These are phyloP conservation scores for Calameuta filiformis DNA, from an alignment of 2,888 invertebrate genomes.

Conservation along the genomic window DNA sequence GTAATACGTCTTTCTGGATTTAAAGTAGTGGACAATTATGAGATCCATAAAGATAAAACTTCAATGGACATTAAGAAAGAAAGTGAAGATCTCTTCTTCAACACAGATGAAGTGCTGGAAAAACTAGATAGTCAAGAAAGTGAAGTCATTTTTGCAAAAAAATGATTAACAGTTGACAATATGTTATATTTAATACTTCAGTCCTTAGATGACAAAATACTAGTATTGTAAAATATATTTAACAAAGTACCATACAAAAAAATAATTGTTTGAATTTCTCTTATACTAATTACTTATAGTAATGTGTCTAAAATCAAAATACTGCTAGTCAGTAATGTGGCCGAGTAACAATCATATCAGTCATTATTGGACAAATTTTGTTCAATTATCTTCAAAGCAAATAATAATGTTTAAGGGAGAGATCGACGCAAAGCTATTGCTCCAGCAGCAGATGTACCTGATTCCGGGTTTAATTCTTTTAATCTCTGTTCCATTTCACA, in stretches of 20 bases:
- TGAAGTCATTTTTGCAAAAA: constrained; percentile 15
- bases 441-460: constrained; percentile 42
- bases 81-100: constrained; percentile 13
- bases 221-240: constrained; percentile 24
- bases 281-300: constrained; percentile 60
- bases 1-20: constrained; percentile 71
- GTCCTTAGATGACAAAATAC: constrained; percentile 20
- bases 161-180: constrained; percentile 23
- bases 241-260: constrained; percentile 11
- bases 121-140: neutral
- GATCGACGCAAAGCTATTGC: constrained; percentile 55
- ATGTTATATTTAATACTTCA: constrained; percentile 21
- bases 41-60: constrained; percentile 6
- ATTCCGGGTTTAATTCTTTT: constrained; percentile 58
- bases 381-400: neutral
- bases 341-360: constrained; percentile 25
- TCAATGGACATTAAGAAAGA: constrained; percentile 7
- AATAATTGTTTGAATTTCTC: constrained; percentile 1
- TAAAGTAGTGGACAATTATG: constrained; percentile 39
- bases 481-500: constrained; percentile 80
- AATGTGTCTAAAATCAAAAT: constrained; percentile 66
- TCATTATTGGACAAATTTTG: constrained; percentile 7
- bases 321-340: constrained; percentile 44
- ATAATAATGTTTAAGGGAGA: constrained; percentile 42
- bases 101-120: constrained; percentile 9